Evolutionary conservation across 2,888 invertebrate species (phyloP), one percentile per base, ranked within the genome.

Genomic region (Watsonalla cultraria): DNA sequence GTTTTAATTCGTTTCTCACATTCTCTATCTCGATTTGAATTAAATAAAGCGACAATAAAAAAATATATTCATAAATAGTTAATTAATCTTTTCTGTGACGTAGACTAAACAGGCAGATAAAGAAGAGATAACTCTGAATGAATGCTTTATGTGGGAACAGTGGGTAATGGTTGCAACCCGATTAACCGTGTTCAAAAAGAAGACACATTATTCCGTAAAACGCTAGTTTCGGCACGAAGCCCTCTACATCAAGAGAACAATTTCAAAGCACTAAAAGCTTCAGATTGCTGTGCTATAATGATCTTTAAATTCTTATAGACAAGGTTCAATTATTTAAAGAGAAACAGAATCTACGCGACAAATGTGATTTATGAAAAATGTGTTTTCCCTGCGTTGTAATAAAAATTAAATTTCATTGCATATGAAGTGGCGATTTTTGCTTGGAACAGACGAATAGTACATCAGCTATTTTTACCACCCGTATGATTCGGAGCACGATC

Each of bases 141-240:
- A 57, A 61, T 66, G 58, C 65, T 76, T 70, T 70, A 68, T 70
- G 66, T 65, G 66, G 70, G 72, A 69, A 66, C 70, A 59, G 72
- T 24, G 24, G 4, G 24, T 75, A 80, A 78, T 77, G 66, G 69
- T 67, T 74, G 65, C 68, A 75, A 75, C 76, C 72, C 78, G 72
- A 78, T 82, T 80, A 84, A 76, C 76, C 67, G 71, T 80, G 76
- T 83, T 81, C 75, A 76, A 84, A 87, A 87, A 84, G 74, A 81
- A 84, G 86, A 88, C 72, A 76, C 82, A 85, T 85, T 80, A 81
- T 82, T 76, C 75, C 75, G 78, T 79, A 78, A 83, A 88, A 88
- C 78, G 89, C 74, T 88, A 85, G 82, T 87, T 89, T 89, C 83
- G 85, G 86, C 90, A 89, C 89, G 88, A 84, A 86, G 74, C 76